Conservation (phyloP, 53 echinoderm and acorn worm genomes). For the Luidia sarsii region DNA sequence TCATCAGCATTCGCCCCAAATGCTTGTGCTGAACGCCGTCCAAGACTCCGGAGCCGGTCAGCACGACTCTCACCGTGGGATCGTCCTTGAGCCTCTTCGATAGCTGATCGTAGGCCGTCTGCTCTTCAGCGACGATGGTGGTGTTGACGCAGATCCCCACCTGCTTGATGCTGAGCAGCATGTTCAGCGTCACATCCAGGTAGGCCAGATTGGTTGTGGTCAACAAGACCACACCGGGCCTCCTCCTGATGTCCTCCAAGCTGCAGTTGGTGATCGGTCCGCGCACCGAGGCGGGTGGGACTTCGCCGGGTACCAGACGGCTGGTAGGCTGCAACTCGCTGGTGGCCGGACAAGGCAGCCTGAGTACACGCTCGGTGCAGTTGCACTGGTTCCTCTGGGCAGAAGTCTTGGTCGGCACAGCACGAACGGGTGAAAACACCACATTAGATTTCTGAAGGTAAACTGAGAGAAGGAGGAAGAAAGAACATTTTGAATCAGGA, state of each 20-base stretch:
- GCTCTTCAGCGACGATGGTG: slow-evolving; percentile 12
- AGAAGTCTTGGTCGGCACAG: no score
- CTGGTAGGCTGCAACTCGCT: no score
- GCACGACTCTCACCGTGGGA: background rate
- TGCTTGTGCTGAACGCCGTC: background rate
- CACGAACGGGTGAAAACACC: no score
- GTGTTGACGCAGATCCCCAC: slow-evolving; percentile 12
- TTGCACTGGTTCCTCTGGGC: no score
- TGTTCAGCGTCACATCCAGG: slow-evolving; percentile 14
- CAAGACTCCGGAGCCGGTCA: background rate
- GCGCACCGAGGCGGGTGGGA: no score
- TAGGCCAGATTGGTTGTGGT: slow-evolving; percentile 7
- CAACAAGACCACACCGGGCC: slow-evolving; percentile 10
- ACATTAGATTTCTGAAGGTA: no score
- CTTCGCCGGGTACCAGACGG: no score
- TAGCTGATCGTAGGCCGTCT: background rate
- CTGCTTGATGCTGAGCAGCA: slow-evolving; percentile 6
- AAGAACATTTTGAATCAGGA: no score
- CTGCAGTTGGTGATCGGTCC: slow-evolving; percentile 7
- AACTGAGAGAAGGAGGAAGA: no score
- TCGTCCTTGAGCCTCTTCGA: background rate
- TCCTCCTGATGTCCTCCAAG: background rate
- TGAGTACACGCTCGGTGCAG: no score
- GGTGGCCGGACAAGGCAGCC: no score
- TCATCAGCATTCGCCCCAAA: background rate